Conservation (phyloP, 2,888 invertebrate genomes). For the Hydrotaea cyrtoneurina region DNA sequence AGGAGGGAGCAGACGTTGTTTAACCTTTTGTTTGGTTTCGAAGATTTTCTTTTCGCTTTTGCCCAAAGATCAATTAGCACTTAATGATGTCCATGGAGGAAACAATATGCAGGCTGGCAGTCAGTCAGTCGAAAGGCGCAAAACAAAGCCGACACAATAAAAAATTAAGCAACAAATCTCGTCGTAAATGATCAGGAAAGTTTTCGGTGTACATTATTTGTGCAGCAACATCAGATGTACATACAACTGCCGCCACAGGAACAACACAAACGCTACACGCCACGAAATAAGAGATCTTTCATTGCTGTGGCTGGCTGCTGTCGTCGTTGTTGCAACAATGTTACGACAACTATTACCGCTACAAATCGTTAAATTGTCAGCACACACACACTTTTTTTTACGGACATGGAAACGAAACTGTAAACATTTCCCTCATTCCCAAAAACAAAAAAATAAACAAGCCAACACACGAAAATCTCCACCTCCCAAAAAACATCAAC, state of each 20-base stretch:
- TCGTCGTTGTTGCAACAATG: conserved; percentile 39
- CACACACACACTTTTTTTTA: conserved; percentile 10
- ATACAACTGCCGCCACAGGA: conserved; percentile 14
- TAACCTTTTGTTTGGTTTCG: conserved; percentile 56
- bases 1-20: conserved; percentile 60
- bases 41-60: conserved; percentile 26
- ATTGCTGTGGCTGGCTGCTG: conserved; percentile 27
- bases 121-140: conserved; percentile 35
- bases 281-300: conserved; percentile 65
- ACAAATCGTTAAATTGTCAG: conserved; percentile 79
- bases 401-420: conserved; percentile 29
- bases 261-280: conserved; percentile 23
- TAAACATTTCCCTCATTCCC: conserved; percentile 25
- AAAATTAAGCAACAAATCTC: conserved; percentile 49
- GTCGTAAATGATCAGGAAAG: conserved; percentile 52
- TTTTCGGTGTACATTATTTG: conserved; percentile 57
- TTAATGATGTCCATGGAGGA: conserved; percentile 64
- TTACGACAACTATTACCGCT: conserved; percentile 74
- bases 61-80: conserved; percentile 66
- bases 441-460: conserved; percentile 1
- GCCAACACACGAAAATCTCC: conserved; percentile 2
- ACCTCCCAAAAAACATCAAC: conserved; percentile 40
- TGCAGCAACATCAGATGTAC: conserved; percentile 27
- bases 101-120: conserved; percentile 54
- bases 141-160: conserved; percentile 23